Evolutionary conservation across 2,113 vertebrate genomes (phyloP), one percentile per base, ranked within the genome.

Genomic region (Stigmatopora argus): DNA sequence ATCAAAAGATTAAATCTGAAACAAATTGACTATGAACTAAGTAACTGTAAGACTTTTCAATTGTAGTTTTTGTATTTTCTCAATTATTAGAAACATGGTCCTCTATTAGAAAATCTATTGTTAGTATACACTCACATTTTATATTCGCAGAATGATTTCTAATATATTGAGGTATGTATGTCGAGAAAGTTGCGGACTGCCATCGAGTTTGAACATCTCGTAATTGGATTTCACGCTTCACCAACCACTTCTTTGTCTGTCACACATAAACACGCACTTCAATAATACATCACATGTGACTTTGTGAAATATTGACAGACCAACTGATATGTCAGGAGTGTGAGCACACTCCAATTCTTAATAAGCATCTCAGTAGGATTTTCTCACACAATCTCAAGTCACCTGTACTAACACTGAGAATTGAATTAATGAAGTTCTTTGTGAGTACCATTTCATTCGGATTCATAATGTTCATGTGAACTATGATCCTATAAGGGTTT

Each of bases 201-300:
- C 65, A 57, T 6, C 64, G 69, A 31, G 1, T 60, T 56, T 31
- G 23, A 31, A 47, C 31, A 52, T 26, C 52, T 72, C 47, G 52
- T 81, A 83, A 85, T 84, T 80, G 71, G 73, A 51, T 81, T 79
- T 77, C 75, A 77, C 74, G 80, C 79, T 59, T 75, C 23, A 44
- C 19, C 26, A n/a, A 49, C 52, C 59, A 63, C 62, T 74, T 56
- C 67, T 59, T 35, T 13, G 44, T 0, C 31, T 3, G n/a, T 52
- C 23, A 26, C 21, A 51, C 66, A 26, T 58, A 18, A 7, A 35
- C 52, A 58, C 51, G 38, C 35, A 35, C 12, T 26, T 35, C 31
- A 13, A 67, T 41, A 67, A 56, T 35, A 38, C 23, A 10, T 66
- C n/a, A n/a, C 49, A 70, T 2, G 11, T 5, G 45, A 13, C 47